Percentiles rank a stretch among this genome's conserved stretches.
Conservation (phyloP, 2,797 vertebrate genomes). For the Mus spretus region DNA sequence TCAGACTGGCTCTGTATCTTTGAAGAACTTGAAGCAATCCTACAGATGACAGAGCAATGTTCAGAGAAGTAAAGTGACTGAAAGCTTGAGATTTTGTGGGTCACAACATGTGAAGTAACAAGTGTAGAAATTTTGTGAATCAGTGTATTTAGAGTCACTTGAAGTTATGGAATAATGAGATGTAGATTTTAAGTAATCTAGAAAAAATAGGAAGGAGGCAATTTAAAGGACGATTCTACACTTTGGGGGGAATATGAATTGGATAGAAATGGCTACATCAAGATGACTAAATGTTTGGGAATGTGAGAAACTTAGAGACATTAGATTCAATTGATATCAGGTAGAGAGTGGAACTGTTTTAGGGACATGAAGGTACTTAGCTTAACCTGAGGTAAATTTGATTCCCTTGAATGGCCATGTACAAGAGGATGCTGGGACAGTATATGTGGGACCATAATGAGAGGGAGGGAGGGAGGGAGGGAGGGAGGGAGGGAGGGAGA, state of each 20-base stretch:
- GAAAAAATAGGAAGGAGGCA: neutral
- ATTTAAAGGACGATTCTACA: neutral
- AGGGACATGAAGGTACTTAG: neutral
- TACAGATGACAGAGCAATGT: neutral
- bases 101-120: neutral
- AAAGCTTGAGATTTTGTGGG: neutral
- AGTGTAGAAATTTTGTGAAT: neutral
- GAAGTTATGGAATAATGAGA: neutral
- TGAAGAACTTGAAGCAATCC: neutral
- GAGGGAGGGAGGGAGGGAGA: neutral
- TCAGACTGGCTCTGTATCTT: neutral
- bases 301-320: neutral
- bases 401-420: neutral
- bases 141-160: neutral
- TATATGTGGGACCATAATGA: rapidly evolving
- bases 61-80: neutral
- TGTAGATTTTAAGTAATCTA: neutral
- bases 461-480: no score
- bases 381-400: neutral
- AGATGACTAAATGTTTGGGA: neutral
- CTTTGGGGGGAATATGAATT: neutral
- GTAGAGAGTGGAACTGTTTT: neutral
- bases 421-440: neutral
- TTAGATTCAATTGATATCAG: neutral
- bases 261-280: neutral